phyloP scores from a whole-genome alignment of 2,797 vertebrate species.

The Oreochromis grahami region DNA sequence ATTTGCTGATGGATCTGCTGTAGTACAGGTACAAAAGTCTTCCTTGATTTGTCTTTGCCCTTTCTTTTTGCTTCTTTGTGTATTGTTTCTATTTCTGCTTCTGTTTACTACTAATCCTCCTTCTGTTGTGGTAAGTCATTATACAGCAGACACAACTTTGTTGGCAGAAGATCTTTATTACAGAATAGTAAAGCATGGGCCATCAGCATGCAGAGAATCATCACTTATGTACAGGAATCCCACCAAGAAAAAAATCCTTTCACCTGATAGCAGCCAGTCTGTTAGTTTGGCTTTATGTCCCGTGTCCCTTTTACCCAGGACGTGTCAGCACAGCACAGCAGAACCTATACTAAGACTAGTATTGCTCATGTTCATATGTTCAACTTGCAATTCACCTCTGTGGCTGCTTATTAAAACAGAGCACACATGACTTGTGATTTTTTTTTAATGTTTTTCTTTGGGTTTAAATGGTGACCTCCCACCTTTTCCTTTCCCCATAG shows the following conservation, averaged over 20 bases:
- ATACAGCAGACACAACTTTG: background rate
- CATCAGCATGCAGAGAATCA: background rate
- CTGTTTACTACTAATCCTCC: background rate
- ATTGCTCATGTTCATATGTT: background rate
- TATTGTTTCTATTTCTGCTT: background rate
- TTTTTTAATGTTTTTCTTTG: background rate
- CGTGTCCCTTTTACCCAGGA: background rate
- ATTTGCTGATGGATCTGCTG: slow-evolving; percentile 94
- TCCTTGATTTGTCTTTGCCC: background rate
- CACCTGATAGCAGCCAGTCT: background rate
- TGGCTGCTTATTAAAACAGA: background rate
- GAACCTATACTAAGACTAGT: background rate
- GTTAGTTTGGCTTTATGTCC: background rate
- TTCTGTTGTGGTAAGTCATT: background rate
- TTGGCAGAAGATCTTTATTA: background rate
- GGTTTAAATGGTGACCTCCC: background rate
- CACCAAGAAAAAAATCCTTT: background rate
- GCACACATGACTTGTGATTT: background rate
- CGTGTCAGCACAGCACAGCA: background rate
- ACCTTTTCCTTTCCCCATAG: slow-evolving; percentile 60
- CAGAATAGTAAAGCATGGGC: background rate
- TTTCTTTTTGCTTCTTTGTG: background rate
- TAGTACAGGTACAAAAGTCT: slow-evolving; percentile 82
- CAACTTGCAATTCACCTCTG: background rate
- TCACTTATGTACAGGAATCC: background rate